Base-by-base conservation (phyloP, 2,797 vertebrate genomes). In the Alosa sapidissima region DNA sequence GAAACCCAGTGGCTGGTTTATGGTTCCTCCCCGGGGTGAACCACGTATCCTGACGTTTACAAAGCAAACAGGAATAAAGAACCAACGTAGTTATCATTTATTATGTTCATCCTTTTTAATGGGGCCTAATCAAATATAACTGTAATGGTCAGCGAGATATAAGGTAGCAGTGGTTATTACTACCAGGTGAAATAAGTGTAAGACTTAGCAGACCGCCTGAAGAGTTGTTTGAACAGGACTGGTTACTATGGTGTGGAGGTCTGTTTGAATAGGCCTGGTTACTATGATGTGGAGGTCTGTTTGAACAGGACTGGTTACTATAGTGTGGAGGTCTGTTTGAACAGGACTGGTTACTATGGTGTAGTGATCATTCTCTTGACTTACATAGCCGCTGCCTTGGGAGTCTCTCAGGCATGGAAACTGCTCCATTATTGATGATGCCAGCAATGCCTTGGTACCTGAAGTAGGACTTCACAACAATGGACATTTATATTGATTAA, bases 321-420 rank as follows among this genome's bases (percentile, higher is more conserved):
- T 41, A 3, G 41, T 41, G 41, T 41, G 3, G 41, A 41, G 41
- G 41, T 24, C 58, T 24, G 58, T 10, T 9, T 62, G n/a, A 62
- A 62, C 58, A 8, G 6, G n/a, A 62, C n/a, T 62, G n/a, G 58
- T 62, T 54, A 62, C 5, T 58, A 58, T 19, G 19, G 14, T 52
- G 55, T 24, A 6, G 8, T 62, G n/a, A 19, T 24, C 21, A 62
- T 8, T 24, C 58, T 24, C 19, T 21, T 68, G 10, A 84, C 83
- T 84, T 78, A 78, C 83, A 78, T 84, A 84, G 49, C 83, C 48
- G 16, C 65, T 81, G 33, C 65, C 68, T 24, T 84, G 45, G 41
- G 1, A 52, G 48, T 84, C 83, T 48, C 33, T 84, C 65, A 84
- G 33, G 36, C 62, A 84, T 33, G 83, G 83, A 33, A 84, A 84